Base-by-base conservation (phyloP, 1,140 invertebrate species). In the Pogonomyrmex californicus region DNA sequence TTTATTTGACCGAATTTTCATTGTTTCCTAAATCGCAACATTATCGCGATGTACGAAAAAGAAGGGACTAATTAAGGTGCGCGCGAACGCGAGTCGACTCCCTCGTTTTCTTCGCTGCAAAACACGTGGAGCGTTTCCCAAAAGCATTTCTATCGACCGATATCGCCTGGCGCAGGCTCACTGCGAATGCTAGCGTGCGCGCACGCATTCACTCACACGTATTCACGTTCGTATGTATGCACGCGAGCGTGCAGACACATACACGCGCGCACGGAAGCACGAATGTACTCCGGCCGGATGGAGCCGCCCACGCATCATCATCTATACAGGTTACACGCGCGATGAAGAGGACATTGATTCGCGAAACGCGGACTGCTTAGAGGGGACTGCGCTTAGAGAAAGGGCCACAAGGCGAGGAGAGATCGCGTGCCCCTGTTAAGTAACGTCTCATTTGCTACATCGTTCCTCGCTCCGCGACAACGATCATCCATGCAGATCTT, bases 121-220 rank as follows among this genome's bases (percentile, higher is more conserved):
- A 87, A 89, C 90, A 91, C 89, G 90, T 91, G 89, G 85, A 91
- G 81, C 47, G 58, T 87, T 91, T 89, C 87, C 90, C 90, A 86
- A 89, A 91, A 90, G 78, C 90, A 47, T 82, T 44, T 85, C 60
- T 91, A 91, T 91, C 90, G 90, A 91, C 89, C 90, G 89, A 87
- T 89, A 77, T 88, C 49, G 63, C 51, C 41, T 79, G 81, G 90
- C 90, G 90, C 90, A 91, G 82, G 41, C 87, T 86, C 90, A 87
- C 56, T 86, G 63, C 44, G 75, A 60, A 10, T 85, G 30, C 33
- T 75, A 47, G 30, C 63, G 60, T n/a, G 62, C 76, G 38, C 60
- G 49, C 87, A 51, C 87, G 33, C 17, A 36, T 38, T 75, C 63
- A 12, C 36, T 9, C 30, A 14, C 70, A 10, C 47, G 60, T 44